phyloP scores from a whole-genome alignment of 1,140 invertebrate species.

The Aporrectodea caliginosa region DNA sequence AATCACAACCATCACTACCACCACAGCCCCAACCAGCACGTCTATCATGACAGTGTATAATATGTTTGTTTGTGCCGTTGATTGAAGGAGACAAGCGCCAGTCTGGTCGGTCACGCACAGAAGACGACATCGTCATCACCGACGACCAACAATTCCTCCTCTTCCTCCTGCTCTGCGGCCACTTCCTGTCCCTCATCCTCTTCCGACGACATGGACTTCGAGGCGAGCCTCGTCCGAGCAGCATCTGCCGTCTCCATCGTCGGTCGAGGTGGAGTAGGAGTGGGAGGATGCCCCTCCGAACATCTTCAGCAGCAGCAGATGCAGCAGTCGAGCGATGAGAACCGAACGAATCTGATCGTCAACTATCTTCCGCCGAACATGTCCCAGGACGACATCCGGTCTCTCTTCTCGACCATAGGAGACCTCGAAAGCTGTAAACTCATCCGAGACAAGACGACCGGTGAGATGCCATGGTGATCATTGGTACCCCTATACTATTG shows the following conservation, averaged over 20 bases:
- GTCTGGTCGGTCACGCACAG: neutral
- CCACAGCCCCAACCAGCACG: too few relatives aligned
- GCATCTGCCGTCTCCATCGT: neutral
- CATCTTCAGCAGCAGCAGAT: too few relatives aligned
- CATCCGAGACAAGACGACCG: constrained; percentile 91
- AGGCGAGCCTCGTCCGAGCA: neutral
- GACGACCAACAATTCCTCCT: too few relatives aligned
- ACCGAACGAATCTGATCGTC: constrained; percentile 89
- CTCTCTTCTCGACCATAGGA: constrained; percentile 89
- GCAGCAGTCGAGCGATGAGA: neutral
- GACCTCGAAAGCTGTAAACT: constrained; percentile 96
- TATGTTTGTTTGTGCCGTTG: too few relatives aligned
- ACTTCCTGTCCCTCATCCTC: neutral
- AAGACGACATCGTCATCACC: neutral
- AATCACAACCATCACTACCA: too few relatives aligned
- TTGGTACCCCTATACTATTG: too few relatives aligned
- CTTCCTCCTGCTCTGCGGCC: neutral
- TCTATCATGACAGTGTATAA: too few relatives aligned
- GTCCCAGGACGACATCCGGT: constrained; percentile 94
- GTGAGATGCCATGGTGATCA: constrained; percentile 61
- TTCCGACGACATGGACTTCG: neutral
- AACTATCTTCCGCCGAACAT: constrained; percentile 97
- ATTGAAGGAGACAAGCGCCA: neutral
- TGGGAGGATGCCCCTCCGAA: too few relatives aligned
- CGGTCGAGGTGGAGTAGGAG: neutral